These are phyloP conservation scores for Penaeus indicus DNA, from an alignment of 1,140 invertebrate species.

Conservation along the genomic window DNA sequence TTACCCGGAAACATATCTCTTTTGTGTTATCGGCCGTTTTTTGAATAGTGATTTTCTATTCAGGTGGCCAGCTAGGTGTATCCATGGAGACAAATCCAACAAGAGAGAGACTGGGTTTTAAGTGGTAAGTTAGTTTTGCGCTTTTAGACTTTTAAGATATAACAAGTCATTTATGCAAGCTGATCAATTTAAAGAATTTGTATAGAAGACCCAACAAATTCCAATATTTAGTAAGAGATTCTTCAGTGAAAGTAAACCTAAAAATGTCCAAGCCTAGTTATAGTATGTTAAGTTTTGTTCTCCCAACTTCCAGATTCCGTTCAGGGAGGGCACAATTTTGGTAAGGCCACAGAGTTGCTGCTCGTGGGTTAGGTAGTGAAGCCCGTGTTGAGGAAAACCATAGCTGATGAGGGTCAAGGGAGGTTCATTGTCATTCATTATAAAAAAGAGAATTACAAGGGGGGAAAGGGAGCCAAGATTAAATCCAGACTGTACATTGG, in stretches of 20 bases:
- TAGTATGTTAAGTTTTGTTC: neutral
- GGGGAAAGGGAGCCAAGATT: slow-evolving; percentile 49
- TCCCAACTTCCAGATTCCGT: slow-evolving; percentile 83
- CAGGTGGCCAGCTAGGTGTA: slow-evolving; percentile 89
- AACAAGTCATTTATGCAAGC: too few relatives aligned
- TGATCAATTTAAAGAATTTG: too few relatives aligned
- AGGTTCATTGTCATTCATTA: neutral
- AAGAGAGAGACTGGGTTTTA: slow-evolving; percentile 96
- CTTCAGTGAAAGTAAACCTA: neutral
- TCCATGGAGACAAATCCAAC: slow-evolving; percentile 99
- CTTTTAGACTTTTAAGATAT: too few relatives aligned
- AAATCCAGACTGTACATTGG: slow-evolving; percentile 60
- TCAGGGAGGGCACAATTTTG: slow-evolving; percentile 89
- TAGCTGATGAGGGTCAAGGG: too few relatives aligned
- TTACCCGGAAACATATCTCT: neutral
- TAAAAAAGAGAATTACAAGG: neutral
- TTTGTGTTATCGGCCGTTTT: slow-evolving; percentile 64
- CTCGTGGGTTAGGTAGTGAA: slow-evolving; percentile 92
- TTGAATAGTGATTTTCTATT: slow-evolving; percentile 16
- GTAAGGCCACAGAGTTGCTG: slow-evolving; percentile 99
- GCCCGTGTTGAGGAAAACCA: too few relatives aligned
- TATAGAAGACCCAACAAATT: too few relatives aligned
- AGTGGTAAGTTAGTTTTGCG: slow-evolving; percentile 73
- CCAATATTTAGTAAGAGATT: neutral
- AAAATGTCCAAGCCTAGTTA: neutral